Evolutionary conservation across 2,888 invertebrate genomes (phyloP), one percentile per base, ranked within the genome.

Genomic region (Trachelus stipa): DNA sequence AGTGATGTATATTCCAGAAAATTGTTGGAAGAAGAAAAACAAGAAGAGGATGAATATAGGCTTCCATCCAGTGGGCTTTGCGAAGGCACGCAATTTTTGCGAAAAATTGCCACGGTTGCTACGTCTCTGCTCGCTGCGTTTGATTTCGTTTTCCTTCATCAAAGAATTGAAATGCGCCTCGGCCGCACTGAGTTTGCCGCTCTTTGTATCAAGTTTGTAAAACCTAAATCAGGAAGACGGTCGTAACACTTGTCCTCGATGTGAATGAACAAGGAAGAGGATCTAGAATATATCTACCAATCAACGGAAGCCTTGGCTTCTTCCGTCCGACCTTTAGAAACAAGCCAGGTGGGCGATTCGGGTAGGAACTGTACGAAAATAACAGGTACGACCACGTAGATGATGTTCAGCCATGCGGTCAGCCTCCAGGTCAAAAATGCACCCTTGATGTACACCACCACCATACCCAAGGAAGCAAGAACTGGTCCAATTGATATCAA

Each of bases 261-360:
- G 56, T 31, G 3, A 30, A 12, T 1, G 23, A n/a, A 31, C 15
- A 34, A 31, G 30, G 12, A 35, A n/a, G 4, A 74, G 12, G n/a
- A 30, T 23, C 31, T 15, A 23, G 35, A 73, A 23, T 56, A 2
- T 56, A 6, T 23, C 15, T 92, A 91, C 93, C 93, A 93, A 78
- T 92, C 92, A 35, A 94, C 86, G 1, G 93, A 91, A 74, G 92
- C 92, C 37, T 92, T 92, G 0, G 94, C 94, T 78, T 93, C 92
- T 11, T 93, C 93, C n/a, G 91, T 89, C 33, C 92, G 90, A 1
- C 93, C 93, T 84, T 92, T 93, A 0, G 93, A 92, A 3, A 94
- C 92, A 1, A 94, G 89, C 94, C 94, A 94, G 1, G 93, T 92
- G 0, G 94, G 94, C 79, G 94, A 94, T 88, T 94, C 94, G 0